Base-by-base conservation (phyloP, 2,113 vertebrate species). In the Clarias batrachus region DNA sequence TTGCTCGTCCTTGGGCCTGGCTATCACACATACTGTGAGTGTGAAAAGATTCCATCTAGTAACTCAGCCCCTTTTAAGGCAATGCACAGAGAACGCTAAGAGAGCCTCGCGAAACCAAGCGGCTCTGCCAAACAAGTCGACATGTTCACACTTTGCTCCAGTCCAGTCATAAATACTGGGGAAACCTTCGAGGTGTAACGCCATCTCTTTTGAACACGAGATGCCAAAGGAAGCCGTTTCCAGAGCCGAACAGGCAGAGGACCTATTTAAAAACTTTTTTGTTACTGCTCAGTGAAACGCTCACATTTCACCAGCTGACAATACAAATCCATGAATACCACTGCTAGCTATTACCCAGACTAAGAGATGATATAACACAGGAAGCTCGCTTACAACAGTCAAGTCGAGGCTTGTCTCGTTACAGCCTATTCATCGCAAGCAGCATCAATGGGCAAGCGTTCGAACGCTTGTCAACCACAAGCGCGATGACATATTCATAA, bases 61-160 rank as follows among this genome's bases (percentile, higher is more conserved):
- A 73, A 85, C 70, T 80, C 83, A 86, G 85, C 86, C 89, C 94
- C 95, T 94, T 96, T 95, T 95, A 96, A 95, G 94, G 95, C 89
- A 91, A 92, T 94, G 93, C 93, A 93, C 89, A 92, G 93, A 93
- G 93, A 90, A 91, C 89, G 85, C 90, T 93, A 92, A 93, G 90
- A 91, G 91, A 90, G 91, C 93, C 91, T 92, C 90, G 86, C 92
- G 94, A 93, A 94, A 79, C 48, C 60, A 81, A 52, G 8, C 65
- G 94, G 91, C 90, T 86, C 62, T n/a, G 77, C 82, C 84, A 89
- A 83, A 89, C 8, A 68, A 84, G 77, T 78, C 87, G 30, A 88
- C 79, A 84, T 85, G 82, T 86, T 90, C 89, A 89, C 88, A 80
- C 62, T 87, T 87, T 82, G 84, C 83, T 80, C 68, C 52, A 33